Evolutionary conservation across 2,113 vertebrate genomes (phyloP).

Genomic region (Lampris incognitus): DNA sequence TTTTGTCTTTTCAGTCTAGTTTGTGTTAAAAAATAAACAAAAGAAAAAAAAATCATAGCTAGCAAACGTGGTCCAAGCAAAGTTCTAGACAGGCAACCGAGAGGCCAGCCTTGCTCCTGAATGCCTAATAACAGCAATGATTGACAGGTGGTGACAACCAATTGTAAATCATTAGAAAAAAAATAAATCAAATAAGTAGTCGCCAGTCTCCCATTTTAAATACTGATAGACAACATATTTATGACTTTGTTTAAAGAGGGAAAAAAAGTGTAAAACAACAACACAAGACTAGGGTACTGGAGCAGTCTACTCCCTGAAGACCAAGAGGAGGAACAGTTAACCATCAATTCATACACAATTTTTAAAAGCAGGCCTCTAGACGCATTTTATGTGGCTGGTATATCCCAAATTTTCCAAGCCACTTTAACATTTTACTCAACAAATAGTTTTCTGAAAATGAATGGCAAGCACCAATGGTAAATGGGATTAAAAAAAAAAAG

Average conservation of each 20-base stretch:
- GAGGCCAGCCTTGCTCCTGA: conserved; percentile 67
- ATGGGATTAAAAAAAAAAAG: conserved; percentile 4
- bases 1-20: conserved; percentile 62
- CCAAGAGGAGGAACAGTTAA: conserved; percentile 60
- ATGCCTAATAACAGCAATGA: conserved; percentile 75
- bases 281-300: conserved; percentile 67
- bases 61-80: conserved; percentile 53
- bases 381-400: too few species aligned
- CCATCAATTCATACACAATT: too few species aligned
- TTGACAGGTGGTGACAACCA: conserved; percentile 55
- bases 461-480: conserved; percentile 20
- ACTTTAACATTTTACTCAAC: neutral
- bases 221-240: conserved; percentile 81
- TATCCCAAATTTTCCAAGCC: conserved; percentile 7
- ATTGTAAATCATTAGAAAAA: conserved; percentile 62
- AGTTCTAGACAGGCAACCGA: conserved; percentile 70
- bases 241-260: conserved; percentile 57
- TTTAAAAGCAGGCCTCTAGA: too few species aligned
- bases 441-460: too few species aligned
- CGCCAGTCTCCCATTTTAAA: conserved; percentile 77
- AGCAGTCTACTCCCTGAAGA: conserved; percentile 59
- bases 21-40: conserved; percentile 62
- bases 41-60: conserved; percentile 47
- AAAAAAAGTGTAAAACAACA: conserved; percentile 66
- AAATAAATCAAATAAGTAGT: conserved; percentile 61